Evolutionary conservation across 2,888 invertebrate species (phyloP).

Genomic region (Nymphalis polychloros): DNA sequence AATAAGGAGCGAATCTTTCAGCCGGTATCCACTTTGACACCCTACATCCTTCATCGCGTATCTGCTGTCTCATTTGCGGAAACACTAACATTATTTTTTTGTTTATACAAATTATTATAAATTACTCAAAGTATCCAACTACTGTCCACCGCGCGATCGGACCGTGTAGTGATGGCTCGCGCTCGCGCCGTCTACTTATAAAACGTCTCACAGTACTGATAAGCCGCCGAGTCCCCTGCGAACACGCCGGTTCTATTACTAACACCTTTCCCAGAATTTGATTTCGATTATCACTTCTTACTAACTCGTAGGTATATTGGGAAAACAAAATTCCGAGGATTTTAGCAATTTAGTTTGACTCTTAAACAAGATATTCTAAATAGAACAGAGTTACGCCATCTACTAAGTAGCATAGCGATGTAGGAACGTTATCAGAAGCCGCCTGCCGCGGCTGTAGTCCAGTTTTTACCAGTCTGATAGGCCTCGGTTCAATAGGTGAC

Average conservation of each 20-base stretch:
- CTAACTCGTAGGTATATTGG: background rate
- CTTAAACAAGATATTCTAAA: constrained; percentile 40
- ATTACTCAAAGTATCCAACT: constrained; percentile 25
- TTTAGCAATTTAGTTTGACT: constrained; percentile 16
- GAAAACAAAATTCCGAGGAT: background rate
- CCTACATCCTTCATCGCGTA: constrained; percentile 64
- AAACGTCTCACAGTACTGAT: constrained; percentile 75
- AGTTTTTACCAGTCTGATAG: constrained; percentile 81
- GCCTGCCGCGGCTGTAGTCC: constrained; percentile 76
- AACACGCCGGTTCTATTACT: constrained; percentile 15
- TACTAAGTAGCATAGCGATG: constrained; percentile 44
- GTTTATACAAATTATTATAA: constrained; percentile 13
- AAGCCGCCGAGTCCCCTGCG: constrained; percentile 73
- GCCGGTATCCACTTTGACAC: constrained; percentile 71
- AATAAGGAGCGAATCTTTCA: constrained; percentile 71
- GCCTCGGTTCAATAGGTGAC: constrained; percentile 84
- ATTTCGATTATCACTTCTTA: constrained; percentile 8
- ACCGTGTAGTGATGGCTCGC: constrained; percentile 66
- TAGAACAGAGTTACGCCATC: constrained; percentile 30
- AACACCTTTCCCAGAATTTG: background rate
- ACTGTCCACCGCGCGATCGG: constrained; percentile 65
- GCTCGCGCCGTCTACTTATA: constrained; percentile 71
- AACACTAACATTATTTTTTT: constrained; percentile 69
- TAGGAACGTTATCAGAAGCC: constrained; percentile 71
- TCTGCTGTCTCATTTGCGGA: constrained; percentile 71